These are phyloP conservation scores for Callopanchax toddi DNA, from an alignment of 2,113 vertebrate genomes.

Conservation along the genomic window DNA sequence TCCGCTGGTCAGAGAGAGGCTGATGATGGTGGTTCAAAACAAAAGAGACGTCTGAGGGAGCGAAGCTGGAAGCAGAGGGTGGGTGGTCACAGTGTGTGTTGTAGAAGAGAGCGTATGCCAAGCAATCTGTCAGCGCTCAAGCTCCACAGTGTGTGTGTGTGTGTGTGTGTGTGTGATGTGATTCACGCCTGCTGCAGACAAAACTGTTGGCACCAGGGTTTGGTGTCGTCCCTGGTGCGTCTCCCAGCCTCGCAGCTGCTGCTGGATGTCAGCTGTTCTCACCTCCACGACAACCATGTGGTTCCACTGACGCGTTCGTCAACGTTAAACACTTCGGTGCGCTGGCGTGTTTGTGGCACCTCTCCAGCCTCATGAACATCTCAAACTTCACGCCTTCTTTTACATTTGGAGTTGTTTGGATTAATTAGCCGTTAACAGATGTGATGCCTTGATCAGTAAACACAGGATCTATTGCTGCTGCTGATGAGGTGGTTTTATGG, in stretches of 20 bases:
- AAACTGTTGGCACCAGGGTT: constrained; percentile 17
- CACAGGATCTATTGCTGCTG: too few relatives aligned
- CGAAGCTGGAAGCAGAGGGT: constrained; percentile 8
- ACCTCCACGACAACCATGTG: not conserved
- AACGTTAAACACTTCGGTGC: not conserved
- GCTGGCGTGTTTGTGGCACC: not conserved
- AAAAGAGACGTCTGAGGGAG: not conserved
- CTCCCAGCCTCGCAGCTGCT: constrained; percentile 15
- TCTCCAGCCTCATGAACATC: not conserved
- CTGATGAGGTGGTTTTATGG: too few relatives aligned
- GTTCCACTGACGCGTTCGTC: constrained; percentile 3
- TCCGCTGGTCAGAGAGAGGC: not conserved
- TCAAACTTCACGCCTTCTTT: not conserved
- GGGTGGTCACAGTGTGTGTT: constrained; percentile 31
- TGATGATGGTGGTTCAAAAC: not conserved
- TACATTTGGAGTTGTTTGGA: too few relatives aligned
- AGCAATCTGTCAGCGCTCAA: constrained; percentile 5
- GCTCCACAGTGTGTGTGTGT: constrained; percentile 10
- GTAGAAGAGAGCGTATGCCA: constrained; percentile 11
- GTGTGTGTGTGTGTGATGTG: not conserved
- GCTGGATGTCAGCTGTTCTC: constrained; percentile 27
- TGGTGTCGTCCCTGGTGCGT: not conserved
- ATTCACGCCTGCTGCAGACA: constrained; percentile 15
- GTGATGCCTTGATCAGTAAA: too few relatives aligned
- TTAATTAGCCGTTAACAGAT: too few relatives aligned